These are phyloP conservation scores for Musca vetustissima DNA, from an alignment of 1,140 invertebrate genomes.

Conservation along the genomic window DNA sequence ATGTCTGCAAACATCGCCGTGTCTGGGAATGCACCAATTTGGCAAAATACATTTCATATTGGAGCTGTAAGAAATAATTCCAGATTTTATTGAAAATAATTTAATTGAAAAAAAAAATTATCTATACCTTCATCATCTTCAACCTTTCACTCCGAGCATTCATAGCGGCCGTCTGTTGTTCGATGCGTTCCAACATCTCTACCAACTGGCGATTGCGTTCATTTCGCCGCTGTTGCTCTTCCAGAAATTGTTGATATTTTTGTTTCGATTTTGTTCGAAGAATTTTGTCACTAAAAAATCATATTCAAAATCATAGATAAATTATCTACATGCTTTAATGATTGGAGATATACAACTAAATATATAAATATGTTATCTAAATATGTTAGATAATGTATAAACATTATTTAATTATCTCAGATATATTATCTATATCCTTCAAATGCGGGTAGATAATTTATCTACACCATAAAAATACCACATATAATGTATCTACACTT, in stretches of 20 bases:
- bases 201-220: conserved; percentile 64
- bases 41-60: conserved; percentile 54
- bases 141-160: conserved; percentile 64
- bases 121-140: conserved; percentile 59
- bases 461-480: no score
- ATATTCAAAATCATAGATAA: no score
- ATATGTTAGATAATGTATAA: no score
- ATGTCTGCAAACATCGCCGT: conserved; percentile 42
- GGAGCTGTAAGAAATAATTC: no score
- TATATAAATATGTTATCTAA: no score
- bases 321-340: no score
- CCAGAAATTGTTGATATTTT: conserved; percentile 64
- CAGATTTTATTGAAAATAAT: not conserved
- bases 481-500: no score
- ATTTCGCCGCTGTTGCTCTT: conserved; percentile 62
- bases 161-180: conserved; percentile 60
- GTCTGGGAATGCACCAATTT: conserved; percentile 52
- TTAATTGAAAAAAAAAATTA: not conserved
- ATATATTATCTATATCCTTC: no score
- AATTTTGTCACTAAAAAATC: conserved; percentile 40
- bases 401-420: no score
- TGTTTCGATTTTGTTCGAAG: conserved; percentile 59
- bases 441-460: no score
- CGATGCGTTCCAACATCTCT: conserved; percentile 61
- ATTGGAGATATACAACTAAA: no score